These are phyloP conservation scores for Orthosia gracilis DNA, from an alignment of 2,888 invertebrate genomes.

Conservation along the genomic window DNA sequence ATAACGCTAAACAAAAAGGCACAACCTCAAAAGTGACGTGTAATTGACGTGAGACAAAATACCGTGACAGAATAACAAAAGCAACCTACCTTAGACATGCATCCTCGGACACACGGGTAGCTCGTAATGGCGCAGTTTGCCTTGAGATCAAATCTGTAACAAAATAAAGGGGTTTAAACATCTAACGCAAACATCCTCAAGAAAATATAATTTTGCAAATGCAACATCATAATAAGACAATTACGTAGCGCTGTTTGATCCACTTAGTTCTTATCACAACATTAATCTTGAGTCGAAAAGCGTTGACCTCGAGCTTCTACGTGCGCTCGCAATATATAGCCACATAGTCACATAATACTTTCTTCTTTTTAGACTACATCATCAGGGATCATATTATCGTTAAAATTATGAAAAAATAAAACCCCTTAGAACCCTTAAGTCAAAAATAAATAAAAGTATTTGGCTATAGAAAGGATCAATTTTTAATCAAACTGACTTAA, in stretches of 20 bases:
- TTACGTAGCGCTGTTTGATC: constrained; percentile 69
- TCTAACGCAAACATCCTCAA: constrained; percentile 60
- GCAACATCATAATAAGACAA: constrained; percentile 70
- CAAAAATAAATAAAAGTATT: no score
- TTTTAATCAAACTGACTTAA: no score
- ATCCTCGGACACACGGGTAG: constrained; percentile 18
- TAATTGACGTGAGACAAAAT: constrained; percentile 49
- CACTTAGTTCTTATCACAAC: constrained; percentile 68
- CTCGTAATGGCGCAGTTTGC: constrained; percentile 30
- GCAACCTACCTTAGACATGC: constrained; percentile 43
- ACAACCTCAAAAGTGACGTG: constrained; percentile 20
- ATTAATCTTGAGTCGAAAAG: constrained; percentile 67
- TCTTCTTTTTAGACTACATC: constrained; percentile 50
- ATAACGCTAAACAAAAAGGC: constrained; percentile 22
- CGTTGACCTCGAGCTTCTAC: constrained; percentile 65
- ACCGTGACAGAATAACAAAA: constrained; percentile 49
- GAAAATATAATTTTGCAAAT: constrained; percentile 66
- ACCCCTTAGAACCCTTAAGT: neutral
- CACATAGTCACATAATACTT: constrained; percentile 60
- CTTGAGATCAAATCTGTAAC: constrained; percentile 66
- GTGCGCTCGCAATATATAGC: constrained; percentile 61
- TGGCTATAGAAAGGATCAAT: no score
- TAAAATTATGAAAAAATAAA: neutral
- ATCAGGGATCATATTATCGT: neutral
- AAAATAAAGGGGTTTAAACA: constrained; percentile 58